These are phyloP conservation scores for Phasia obesa DNA, from an alignment of 2,888 invertebrate species.

Conservation along the genomic window DNA sequence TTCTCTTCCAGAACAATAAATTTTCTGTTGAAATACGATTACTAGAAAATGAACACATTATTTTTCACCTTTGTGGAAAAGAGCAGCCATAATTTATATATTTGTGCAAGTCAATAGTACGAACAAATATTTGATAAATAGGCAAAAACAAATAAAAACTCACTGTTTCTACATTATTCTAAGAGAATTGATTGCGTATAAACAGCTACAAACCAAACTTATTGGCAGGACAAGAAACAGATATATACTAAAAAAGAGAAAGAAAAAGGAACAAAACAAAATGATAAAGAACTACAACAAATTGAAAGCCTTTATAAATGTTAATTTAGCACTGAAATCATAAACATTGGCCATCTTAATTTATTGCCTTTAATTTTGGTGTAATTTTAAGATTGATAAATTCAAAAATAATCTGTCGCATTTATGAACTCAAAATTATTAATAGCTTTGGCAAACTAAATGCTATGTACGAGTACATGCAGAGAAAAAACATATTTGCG, in stretches of 20 bases:
- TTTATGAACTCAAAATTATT: conserved; percentile 29
- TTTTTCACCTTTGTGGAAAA: conserved; percentile 65
- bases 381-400: conserved; percentile 38
- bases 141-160: conserved; percentile 19
- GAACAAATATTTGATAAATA: not conserved
- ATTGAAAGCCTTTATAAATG: conserved; percentile 42
- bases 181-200: conserved; percentile 36
- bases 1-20: conserved; percentile 49
- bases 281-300: not conserved
- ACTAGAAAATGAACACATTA: conserved; percentile 66
- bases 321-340: conserved; percentile 33
- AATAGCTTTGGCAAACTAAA: conserved; percentile 16
- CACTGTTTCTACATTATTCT: not conserved
- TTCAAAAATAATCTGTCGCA: conserved; percentile 28
- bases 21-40: conserved; percentile 63
- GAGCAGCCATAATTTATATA: conserved; percentile 57
- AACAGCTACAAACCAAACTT: conserved; percentile 11
- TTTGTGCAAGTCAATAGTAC: conserved; percentile 19
- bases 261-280: not conserved
- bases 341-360: conserved; percentile 15
- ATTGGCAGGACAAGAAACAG: not conserved
- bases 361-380: conserved; percentile 29
- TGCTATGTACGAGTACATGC: no score
- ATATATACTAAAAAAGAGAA: not conserved
- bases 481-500: no score